Conservation (phyloP, 1,140 invertebrate genomes). For the Calephelis virginiensis region DNA sequence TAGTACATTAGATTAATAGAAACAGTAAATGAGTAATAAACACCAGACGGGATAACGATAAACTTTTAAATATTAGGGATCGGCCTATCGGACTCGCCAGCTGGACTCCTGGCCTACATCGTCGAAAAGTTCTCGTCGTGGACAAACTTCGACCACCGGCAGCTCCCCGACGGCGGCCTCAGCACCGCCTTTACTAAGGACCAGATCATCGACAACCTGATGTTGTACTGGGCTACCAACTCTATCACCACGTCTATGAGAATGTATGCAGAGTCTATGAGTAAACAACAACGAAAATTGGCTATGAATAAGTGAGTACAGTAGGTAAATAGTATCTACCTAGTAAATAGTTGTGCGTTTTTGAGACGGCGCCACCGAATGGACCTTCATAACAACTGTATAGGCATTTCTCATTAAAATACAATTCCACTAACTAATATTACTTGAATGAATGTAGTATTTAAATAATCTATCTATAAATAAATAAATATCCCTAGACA, state of each 20-base stretch:
- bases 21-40: background rate
- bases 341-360: background rate
- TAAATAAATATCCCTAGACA: too few relatives aligned
- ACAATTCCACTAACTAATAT: too few relatives aligned
- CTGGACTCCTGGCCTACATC: constrained; percentile 89
- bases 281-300: constrained; percentile 50
- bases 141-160: constrained; percentile 80
- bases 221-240: constrained; percentile 91
- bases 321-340: background rate
- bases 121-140: constrained; percentile 92
- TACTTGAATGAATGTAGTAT: too few relatives aligned
- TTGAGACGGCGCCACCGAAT: too few relatives aligned
- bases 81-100: constrained; percentile 83
- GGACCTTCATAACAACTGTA: too few relatives aligned
- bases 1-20: too few relatives aligned
- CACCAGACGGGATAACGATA: background rate
- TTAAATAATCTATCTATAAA: too few relatives aligned
- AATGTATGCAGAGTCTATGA: constrained; percentile 85
- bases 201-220: constrained; percentile 91
- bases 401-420: too few relatives aligned
- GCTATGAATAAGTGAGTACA: constrained; percentile 39
- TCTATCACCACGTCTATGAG: constrained; percentile 88
- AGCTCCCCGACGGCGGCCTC: constrained; percentile 85
- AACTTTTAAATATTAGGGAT: constrained; percentile 50
- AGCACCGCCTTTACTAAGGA: constrained; percentile 82